A percentile compares a stretch with the other conserved stretches of the same genome.
Evolutionary conservation across 2,888 invertebrate species (phyloP).

Genomic region (Caenorhabditis panamensis): DNA sequence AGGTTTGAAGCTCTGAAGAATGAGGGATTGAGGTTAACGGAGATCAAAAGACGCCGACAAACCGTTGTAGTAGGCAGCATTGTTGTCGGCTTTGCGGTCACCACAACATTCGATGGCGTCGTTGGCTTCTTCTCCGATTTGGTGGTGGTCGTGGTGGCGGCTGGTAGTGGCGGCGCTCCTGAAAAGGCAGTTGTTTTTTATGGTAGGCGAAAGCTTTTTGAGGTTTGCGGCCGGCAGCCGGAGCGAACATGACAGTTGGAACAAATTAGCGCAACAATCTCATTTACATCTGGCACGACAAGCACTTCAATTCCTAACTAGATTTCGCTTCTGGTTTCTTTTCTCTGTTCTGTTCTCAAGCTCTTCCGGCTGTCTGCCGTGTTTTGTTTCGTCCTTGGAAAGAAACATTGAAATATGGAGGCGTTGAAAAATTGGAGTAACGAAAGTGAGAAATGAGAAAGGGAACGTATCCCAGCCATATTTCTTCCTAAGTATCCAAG

Average conservation of each 20-base stretch:
- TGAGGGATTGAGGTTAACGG: slow-evolving; percentile 22
- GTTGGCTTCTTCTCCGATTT: slow-evolving; percentile 37
- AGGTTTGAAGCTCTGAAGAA: slow-evolving; percentile 57
- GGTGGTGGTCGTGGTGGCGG: slow-evolving; percentile 36
- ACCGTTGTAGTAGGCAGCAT: slow-evolving; percentile 44
- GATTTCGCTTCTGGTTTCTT: slow-evolving; percentile 4
- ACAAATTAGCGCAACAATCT: slow-evolving; percentile 45
- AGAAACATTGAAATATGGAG: no score
- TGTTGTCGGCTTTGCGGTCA: slow-evolving; percentile 48
- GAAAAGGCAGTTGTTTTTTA: slow-evolving; percentile 35
- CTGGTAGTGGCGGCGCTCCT: slow-evolving; percentile 46
- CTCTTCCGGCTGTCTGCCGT: not conserved
- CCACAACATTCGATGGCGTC: slow-evolving; percentile 32
- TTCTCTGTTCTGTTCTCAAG: no score
- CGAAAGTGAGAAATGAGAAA: not conserved
- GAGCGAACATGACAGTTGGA: slow-evolving; percentile 16
- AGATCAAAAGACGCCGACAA: slow-evolving; percentile 23
- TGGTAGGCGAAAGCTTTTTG: slow-evolving; percentile 2
- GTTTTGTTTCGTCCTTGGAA: no score
- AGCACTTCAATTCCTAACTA: slow-evolving; percentile 22
- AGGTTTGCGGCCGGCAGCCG: not conserved
- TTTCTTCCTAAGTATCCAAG: no score
- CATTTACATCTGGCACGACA: slow-evolving; percentile 46
- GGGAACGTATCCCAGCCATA: no score
- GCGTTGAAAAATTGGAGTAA: no score